Evolutionary conservation across 1,140 invertebrate species (phyloP).

Genomic region (Globodera ellingtonae): DNA sequence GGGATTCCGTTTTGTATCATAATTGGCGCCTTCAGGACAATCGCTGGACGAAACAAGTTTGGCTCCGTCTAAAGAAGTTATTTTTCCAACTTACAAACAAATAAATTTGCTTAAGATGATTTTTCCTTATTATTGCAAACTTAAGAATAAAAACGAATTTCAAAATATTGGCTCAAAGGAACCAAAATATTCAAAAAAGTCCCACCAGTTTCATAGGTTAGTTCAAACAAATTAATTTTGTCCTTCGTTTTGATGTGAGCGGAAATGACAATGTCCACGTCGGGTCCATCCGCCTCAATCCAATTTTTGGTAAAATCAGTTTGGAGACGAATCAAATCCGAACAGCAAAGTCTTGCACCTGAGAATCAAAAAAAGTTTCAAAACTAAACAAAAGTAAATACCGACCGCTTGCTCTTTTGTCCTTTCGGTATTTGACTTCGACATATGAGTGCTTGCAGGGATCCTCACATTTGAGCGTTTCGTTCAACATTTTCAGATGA

Average conservation of each 20-base stretch:
- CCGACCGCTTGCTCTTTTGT: background rate
- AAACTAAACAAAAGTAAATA: background rate
- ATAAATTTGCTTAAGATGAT: too few relatives aligned
- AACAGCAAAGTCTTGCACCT: background rate
- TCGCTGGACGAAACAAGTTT: too few relatives aligned
- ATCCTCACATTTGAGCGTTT: background rate
- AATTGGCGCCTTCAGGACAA: too few relatives aligned
- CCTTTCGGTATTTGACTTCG: background rate
- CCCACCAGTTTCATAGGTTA: background rate
- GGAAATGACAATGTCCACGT: too few relatives aligned
- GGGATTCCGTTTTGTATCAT: too few relatives aligned
- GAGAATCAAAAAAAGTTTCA: background rate
- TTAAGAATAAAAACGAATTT: too few relatives aligned
- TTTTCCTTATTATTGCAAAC: too few relatives aligned
- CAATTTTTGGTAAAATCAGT: too few relatives aligned
- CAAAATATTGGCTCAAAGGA: background rate
- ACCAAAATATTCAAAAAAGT: background rate
- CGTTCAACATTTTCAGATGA: background rate
- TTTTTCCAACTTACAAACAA: too few relatives aligned
- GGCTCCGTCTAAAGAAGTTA: too few relatives aligned
- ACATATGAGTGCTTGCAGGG: background rate
- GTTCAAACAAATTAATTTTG: background rate
- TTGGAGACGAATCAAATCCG: too few relatives aligned
- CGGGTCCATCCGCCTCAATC: too few relatives aligned
- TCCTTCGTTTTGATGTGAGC: background rate